These are phyloP conservation scores for Procambarus virginalis DNA, from an alignment of 1,140 invertebrate species.

Conservation along the genomic window DNA sequence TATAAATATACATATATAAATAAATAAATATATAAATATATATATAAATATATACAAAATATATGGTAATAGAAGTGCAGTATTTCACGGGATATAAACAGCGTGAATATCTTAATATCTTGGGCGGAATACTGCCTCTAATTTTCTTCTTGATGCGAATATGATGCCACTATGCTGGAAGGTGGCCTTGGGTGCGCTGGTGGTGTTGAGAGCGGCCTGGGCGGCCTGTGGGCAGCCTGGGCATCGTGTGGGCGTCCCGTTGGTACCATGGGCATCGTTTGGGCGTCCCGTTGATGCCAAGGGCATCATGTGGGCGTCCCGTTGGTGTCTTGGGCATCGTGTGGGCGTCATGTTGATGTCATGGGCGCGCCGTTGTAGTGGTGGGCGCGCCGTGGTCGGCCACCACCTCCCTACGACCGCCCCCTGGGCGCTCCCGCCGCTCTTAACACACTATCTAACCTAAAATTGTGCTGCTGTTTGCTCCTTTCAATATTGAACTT, in stretches of 20 bases:
- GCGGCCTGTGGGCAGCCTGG: no score
- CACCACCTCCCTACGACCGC: not conserved
- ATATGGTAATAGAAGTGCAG: slow-evolving; percentile 22
- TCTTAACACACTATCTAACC: not conserved
- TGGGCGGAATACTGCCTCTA: not conserved
- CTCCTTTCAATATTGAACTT: not conserved
- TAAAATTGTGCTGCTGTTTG: not conserved
- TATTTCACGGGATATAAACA: slow-evolving; percentile 9
- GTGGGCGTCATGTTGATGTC: no score
- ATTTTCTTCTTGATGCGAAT: not conserved
- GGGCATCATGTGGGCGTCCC: no score
- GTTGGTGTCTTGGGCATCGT: no score
- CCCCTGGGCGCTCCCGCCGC: not conserved
- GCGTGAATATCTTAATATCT: slow-evolving; percentile 5
- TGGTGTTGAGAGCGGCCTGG: not conserved
- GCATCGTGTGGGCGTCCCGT: no score
- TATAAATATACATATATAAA: slow-evolving; percentile 26
- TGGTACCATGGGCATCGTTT: no score
- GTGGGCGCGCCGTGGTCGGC: no score
- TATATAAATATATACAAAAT: slow-evolving; percentile 25
- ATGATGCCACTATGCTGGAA: not conserved
- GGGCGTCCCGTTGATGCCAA: no score
- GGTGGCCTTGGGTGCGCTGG: not conserved
- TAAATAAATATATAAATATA: slow-evolving; percentile 32
- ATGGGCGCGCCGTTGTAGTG: no score